These are phyloP conservation scores for Schlechtendalia chinensis DNA, from an alignment of 1,140 invertebrate species.

Conservation along the genomic window DNA sequence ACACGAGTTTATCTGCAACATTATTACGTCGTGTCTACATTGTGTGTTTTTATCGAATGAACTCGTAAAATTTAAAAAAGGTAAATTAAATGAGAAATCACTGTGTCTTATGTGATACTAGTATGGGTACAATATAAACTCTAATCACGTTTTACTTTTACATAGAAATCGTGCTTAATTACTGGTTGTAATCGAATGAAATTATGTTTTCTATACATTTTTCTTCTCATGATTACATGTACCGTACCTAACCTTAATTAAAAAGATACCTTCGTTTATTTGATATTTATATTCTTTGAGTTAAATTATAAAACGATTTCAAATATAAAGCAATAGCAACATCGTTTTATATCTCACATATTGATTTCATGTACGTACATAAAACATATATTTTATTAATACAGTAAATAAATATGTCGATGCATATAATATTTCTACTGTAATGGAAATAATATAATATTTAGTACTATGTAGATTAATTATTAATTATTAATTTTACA, in stretches of 20 bases:
- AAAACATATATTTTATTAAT: too few species aligned
- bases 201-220: neutral
- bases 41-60: neutral
- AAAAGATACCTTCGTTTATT: neutral
- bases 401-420: too few species aligned
- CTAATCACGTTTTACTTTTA: conserved; percentile 28
- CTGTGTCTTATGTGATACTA: neutral
- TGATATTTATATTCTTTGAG: neutral
- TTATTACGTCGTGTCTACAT: neutral
- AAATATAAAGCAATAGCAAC: too few species aligned
- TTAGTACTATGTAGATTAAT: too few species aligned
- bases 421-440: too few species aligned
- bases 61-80: conserved; percentile 9
- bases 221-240: conserved; percentile 1
- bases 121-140: neutral
- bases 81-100: conserved; percentile 34
- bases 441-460: too few species aligned
- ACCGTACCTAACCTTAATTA: neutral
- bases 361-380: too few species aligned
- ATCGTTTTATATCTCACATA: too few species aligned
- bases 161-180: conserved; percentile 27
- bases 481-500: too few species aligned
- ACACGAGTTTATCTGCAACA: neutral
- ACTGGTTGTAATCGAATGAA: conserved; percentile 18
- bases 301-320: neutral